phyloP scores from a whole-genome alignment of 1,140 invertebrate species.

The Hycleus cichorii region DNA sequence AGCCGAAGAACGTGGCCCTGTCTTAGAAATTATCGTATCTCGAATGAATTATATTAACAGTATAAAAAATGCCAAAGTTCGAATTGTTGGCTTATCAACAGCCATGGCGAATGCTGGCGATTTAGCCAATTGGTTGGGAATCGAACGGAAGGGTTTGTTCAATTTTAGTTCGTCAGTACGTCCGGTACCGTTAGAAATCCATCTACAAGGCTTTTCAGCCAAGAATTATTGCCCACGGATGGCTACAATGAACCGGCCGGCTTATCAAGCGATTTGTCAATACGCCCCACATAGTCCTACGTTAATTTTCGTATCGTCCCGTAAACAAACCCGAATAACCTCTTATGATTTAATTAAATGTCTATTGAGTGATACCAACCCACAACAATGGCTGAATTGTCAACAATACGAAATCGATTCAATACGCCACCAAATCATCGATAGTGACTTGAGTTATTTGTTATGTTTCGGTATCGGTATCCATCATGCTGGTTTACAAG shows the following conservation, averaged over 20 bases:
- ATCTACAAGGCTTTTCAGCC: constrained; percentile 87
- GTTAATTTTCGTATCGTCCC: constrained; percentile 95
- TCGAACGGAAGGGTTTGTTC: constrained; percentile 82
- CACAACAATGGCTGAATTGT: constrained; percentile 93
- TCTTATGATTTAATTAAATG: constrained; percentile 94
- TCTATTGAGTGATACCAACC: constrained; percentile 82
- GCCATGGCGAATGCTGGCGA: constrained; percentile 96
- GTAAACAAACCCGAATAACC: constrained; percentile 93
- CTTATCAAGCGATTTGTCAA: constrained; percentile 89
- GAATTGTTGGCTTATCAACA: constrained; percentile 94
- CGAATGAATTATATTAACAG: constrained; percentile 46
- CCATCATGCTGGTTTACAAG: constrained; percentile 93
- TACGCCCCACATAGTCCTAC: constrained; percentile 87
- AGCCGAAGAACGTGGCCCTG: constrained; percentile 80
- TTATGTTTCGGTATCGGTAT: constrained; percentile 96
- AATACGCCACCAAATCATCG: constrained; percentile 46
- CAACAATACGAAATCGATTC: constrained; percentile 75
- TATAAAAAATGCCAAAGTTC: constrained; percentile 45
- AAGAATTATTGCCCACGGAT: constrained; percentile 99
- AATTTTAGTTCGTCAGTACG: constrained; percentile 97
- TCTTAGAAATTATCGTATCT: constrained; percentile 80
- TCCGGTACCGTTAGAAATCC: constrained; percentile 94
- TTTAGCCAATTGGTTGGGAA: constrained; percentile 93
- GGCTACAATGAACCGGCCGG: constrained; percentile 99
- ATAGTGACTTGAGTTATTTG: constrained; percentile 88